These are phyloP conservation scores for Sebastes fasciatus DNA, from an alignment of 2,113 vertebrate species.

Conservation along the genomic window DNA sequence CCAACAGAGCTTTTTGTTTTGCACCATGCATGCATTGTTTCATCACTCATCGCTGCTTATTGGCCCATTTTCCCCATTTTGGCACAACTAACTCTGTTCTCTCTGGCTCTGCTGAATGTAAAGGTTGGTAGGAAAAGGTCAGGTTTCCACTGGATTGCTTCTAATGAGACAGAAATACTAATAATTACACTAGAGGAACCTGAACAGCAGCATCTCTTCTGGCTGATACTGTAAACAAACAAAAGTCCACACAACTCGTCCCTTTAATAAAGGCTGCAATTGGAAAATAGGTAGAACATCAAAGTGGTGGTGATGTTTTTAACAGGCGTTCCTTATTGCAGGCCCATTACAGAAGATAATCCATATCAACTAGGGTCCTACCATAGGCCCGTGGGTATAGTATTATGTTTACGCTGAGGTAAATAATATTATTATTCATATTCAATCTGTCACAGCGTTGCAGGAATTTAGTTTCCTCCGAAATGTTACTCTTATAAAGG, in stretches of 20 bases:
- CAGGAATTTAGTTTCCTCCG: not conserved
- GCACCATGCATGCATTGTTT: not conserved
- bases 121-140: constrained; percentile 2
- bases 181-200: constrained; percentile 27
- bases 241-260: not conserved
- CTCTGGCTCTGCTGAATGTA: constrained; percentile 1
- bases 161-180: constrained; percentile 47
- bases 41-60: not conserved
- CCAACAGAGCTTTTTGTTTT: not conserved
- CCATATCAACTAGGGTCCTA: not conserved
- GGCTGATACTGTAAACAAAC: not conserved
- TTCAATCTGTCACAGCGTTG: not conserved
- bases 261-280: constrained; percentile 11
- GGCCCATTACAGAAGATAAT: not conserved
- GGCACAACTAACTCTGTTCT: not conserved
- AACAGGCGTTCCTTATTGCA: not conserved
- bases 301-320: not conserved
- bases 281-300: not conserved
- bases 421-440: not conserved
- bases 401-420: not conserved
- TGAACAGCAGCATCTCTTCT: not conserved
- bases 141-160: constrained; percentile 4
- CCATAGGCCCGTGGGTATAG: not conserved
- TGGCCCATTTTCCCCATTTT: constrained; percentile 1
- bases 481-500: not conserved